Percentiles rank a stretch among this genome's conserved stretches.
phyloP scores from a whole-genome alignment of 1,140 invertebrate species.

The Vollenhovia emeryi region DNA sequence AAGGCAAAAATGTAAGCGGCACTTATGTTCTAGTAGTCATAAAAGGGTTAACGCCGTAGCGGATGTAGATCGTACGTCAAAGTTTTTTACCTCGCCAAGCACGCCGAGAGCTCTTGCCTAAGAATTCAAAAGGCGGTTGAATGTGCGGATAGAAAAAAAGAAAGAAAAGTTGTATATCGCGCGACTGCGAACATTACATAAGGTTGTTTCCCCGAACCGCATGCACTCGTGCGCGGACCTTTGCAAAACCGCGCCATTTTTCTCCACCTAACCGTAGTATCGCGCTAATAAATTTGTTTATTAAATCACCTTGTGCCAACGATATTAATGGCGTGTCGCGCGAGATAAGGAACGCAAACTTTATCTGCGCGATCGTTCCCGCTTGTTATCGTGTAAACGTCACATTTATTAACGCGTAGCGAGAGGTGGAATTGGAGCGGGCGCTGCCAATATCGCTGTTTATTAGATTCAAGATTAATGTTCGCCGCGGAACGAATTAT shows the following conservation, averaged over 20 bases:
- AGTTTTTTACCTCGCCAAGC: background rate
- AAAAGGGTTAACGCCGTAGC: too few relatives aligned
- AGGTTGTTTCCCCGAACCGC: background rate
- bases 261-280: background rate
- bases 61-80: background rate
- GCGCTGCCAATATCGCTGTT: conserved; percentile 35
- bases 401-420: conserved; percentile 44
- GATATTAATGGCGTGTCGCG: background rate
- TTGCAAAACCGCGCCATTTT: background rate
- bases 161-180: background rate
- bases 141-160: background rate
- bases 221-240: background rate
- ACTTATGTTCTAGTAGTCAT: too few relatives aligned
- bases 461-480: conserved; percentile 45
- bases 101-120: background rate
- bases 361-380: conserved; percentile 7
- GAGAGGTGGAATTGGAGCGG: conserved; percentile 34
- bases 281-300: conserved; percentile 2
- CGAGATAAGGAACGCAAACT: conserved; percentile 22
- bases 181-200: background rate
- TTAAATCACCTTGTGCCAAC: conserved; percentile 39
- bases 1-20: too few relatives aligned
- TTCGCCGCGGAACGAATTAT: conserved; percentile 39
- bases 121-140: background rate
- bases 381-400: conserved; percentile 28